Evolutionary conservation across 2,113 vertebrate genomes (phyloP).

Genomic region (Columba janthina): DNA sequence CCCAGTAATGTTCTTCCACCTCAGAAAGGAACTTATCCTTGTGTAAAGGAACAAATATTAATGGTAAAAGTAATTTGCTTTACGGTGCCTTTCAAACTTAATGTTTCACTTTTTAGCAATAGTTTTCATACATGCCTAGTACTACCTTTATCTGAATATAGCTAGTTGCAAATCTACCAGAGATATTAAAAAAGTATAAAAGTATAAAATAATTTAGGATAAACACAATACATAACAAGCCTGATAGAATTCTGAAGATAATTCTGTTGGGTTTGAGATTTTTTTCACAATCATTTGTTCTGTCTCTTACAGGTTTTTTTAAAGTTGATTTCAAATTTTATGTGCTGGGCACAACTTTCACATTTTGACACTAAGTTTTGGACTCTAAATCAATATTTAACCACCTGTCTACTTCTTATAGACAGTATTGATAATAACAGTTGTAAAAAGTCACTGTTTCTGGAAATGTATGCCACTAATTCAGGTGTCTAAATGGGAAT

Average conservation of each 20-base stretch:
- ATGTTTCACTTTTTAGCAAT: not conserved
- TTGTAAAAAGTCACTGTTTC: not conserved
- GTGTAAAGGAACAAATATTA: not conserved
- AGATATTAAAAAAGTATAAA: not conserved
- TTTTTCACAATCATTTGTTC: not conserved
- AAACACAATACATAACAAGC: not conserved
- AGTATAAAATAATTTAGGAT: not conserved
- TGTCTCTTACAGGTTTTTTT: not conserved
- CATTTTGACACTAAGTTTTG: not conserved
- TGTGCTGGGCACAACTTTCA: not conserved
- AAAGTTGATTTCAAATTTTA: not conserved
- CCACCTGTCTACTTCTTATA: not conserved
- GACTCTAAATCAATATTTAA: not conserved
- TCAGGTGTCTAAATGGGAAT: not conserved
- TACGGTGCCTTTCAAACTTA: not conserved
- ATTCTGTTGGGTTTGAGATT: rapidly evolving
- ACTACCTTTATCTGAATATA: not conserved
- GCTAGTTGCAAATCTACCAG: not conserved
- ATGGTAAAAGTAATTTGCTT: not conserved
- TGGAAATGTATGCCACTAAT: not conserved
- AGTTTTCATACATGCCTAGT: not conserved
- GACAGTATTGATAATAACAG: not conserved
- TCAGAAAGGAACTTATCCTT: not conserved
- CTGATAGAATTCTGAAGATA: not conserved
- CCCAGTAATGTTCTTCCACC: not conserved